Conservation (phyloP, 2,113 vertebrate genomes). For the Cinclus cinclus region DNA sequence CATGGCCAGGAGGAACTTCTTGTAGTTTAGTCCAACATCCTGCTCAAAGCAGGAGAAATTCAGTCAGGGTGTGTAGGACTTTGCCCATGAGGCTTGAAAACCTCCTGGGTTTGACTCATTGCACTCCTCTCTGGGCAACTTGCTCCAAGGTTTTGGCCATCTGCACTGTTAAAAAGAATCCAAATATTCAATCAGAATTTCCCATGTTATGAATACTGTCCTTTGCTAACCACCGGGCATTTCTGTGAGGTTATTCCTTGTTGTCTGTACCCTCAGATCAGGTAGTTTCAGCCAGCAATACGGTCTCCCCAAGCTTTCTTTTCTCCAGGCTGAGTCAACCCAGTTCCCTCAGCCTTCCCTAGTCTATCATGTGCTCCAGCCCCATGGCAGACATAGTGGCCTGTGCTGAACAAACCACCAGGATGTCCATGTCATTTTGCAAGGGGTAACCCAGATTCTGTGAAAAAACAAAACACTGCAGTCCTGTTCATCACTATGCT, state of each 20-base stretch:
- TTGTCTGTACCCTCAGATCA: not conserved
- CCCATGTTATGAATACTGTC: not conserved
- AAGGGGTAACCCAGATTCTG: not conserved
- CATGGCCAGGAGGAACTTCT: not conserved
- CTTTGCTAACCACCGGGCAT: not conserved
- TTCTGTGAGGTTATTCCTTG: not conserved
- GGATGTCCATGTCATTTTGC: not conserved
- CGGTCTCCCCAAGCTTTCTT: not conserved
- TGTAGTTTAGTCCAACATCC: not conserved
- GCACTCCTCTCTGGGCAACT: not conserved
- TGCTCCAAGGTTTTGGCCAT: not conserved
- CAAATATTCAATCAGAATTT: not conserved
- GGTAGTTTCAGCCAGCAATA: not conserved
- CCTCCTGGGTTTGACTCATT: accelerated
- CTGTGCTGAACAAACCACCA: not conserved
- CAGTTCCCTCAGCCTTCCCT: not conserved
- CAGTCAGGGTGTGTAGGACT: not conserved
- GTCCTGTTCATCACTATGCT: not conserved
- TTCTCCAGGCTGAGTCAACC: not conserved
- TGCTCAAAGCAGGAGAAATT: not conserved
- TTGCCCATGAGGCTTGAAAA: not conserved
- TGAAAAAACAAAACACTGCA: not conserved
- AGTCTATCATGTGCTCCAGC: not conserved
- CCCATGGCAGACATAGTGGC: too few species aligned
- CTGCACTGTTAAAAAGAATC: not conserved